Evolutionary conservation across 2,113 vertebrate genomes (phyloP).

Genomic region (Crotalus viridis): DNA sequence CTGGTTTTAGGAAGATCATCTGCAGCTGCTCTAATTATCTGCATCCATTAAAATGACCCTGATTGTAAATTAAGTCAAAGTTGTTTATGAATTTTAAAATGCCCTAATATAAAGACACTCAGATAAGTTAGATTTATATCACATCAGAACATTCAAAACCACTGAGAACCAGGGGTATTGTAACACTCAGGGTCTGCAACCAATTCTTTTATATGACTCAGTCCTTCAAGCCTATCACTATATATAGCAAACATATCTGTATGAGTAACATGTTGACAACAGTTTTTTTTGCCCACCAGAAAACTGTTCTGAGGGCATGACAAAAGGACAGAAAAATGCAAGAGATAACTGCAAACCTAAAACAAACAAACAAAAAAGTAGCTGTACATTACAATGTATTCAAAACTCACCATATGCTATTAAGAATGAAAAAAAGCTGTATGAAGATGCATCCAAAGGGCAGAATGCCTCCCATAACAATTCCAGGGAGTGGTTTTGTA

Average conservation of each 20-base stretch:
- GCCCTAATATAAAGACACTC: not conserved
- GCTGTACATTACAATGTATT: not conserved
- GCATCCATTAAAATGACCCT: not conserved
- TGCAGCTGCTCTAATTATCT: not conserved
- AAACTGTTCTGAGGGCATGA: not conserved
- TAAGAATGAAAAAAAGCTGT: constrained; percentile 98
- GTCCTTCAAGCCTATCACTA: not conserved
- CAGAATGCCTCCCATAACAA: constrained; percentile 96
- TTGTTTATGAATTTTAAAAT: not conserved
- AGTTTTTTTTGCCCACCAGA: not conserved
- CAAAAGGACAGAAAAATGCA: not conserved
- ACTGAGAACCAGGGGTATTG: not conserved
- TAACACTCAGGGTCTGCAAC: not conserved
- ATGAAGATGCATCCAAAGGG: constrained; percentile 99
- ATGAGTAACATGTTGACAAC: not conserved
- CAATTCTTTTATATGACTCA: not conserved
- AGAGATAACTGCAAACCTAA: not conserved
- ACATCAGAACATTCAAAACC: not conserved
- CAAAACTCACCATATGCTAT: constrained; percentile 91
- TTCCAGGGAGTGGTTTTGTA: constrained; percentile 92
- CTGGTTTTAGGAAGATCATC: not conserved
- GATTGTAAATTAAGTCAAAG: not conserved
- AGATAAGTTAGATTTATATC: not conserved
- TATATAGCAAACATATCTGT: not conserved
- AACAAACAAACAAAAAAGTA: not conserved